Conservation (phyloP, 2,888 invertebrate species). For the Colostygia pectinataria region DNA sequence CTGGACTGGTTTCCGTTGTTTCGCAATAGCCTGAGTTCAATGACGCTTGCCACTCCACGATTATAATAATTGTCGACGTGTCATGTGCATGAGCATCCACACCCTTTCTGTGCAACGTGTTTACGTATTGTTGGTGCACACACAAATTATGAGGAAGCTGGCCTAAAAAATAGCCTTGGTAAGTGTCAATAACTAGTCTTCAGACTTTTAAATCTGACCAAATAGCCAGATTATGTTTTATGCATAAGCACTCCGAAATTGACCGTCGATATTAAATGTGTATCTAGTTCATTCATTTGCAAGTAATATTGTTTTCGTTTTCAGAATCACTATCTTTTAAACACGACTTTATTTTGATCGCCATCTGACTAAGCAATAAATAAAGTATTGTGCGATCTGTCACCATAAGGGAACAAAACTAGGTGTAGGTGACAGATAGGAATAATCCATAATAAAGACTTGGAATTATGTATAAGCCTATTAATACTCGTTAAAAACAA, state of each 20-base stretch:
- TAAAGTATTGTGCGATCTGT: too few relatives aligned
- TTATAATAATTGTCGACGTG: slow-evolving; percentile 58
- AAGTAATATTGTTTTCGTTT: slow-evolving; percentile 32
- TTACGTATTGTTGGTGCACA: too few relatives aligned
- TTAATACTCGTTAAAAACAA: too few relatives aligned
- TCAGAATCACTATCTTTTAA: slow-evolving; percentile 1
- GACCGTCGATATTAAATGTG: slow-evolving; percentile 22
- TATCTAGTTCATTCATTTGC: slow-evolving; percentile 30
- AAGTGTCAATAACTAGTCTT: slow-evolving; percentile 2
- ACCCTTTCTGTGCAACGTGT: slow-evolving; percentile 56
- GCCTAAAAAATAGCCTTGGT: not conserved
- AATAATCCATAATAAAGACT: too few relatives aligned
- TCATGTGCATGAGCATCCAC: slow-evolving; percentile 63
- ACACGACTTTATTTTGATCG: not conserved
- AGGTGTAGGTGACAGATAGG: too few relatives aligned
- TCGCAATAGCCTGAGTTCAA: slow-evolving; percentile 81
- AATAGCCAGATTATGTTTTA: slow-evolving; percentile 25
- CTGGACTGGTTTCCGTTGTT: slow-evolving; percentile 82
- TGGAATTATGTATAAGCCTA: too few relatives aligned
- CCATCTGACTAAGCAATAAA: too few relatives aligned
- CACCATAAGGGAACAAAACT: too few relatives aligned
- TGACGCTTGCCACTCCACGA: slow-evolving; percentile 76
- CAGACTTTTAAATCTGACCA: slow-evolving; percentile 19
- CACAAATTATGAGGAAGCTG: slow-evolving; percentile 2
- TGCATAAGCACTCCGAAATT: slow-evolving; percentile 19